Base-by-base conservation (phyloP, 1,140 invertebrate species). In the Rhizoglyphus robini region DNA sequence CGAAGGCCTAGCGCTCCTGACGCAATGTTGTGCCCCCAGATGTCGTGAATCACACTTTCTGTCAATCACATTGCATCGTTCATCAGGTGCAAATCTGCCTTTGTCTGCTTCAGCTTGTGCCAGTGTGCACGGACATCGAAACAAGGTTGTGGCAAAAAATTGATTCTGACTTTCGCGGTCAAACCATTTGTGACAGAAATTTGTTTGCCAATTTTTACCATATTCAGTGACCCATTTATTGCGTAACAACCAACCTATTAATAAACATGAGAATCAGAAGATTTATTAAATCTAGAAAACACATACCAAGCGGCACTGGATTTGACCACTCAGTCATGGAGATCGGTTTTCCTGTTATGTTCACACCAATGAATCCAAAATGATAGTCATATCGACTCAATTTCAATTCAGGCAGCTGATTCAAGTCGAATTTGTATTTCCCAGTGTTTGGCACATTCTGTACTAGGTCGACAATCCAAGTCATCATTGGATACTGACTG, bases 331-430 rank as follows among this genome's bases (percentile, higher is more conserved):
- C 76, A 2, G 86, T 76, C 86, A 89, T 89, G 61, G 86, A 84
- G 23, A 71, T 47, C 61, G 69, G 79, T 0, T 75, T 85, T 31
- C 86, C 84, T 0, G 89, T 91, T 23, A 93, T 76, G 75, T 92
- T 93, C 47, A 94, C 89, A 73, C 88, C 87, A 20, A 95, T 79
- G 70, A 95, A 91, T 20, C 90, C 90, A 73, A 93, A 91, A 18
- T 67, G 69, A 13, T 83, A 81, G 59, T 90, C 87, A 61, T 87
- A 81, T 34, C 83, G 80, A 46, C 81, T 81, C 25, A 64, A 25
- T 18, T 81, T 73, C 61, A 84, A 89, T 34, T 30, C 8, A 15
- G 81, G 74, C 60, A 84, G 89, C 69, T 82, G n/a, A 36, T 66
- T 51, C 15, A 72, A 41, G 41, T 70, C 62, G 2, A 72, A 36